These are phyloP conservation scores for Chloropsis hardwickii DNA, from an alignment of 2,113 vertebrate species.

Conservation along the genomic window DNA sequence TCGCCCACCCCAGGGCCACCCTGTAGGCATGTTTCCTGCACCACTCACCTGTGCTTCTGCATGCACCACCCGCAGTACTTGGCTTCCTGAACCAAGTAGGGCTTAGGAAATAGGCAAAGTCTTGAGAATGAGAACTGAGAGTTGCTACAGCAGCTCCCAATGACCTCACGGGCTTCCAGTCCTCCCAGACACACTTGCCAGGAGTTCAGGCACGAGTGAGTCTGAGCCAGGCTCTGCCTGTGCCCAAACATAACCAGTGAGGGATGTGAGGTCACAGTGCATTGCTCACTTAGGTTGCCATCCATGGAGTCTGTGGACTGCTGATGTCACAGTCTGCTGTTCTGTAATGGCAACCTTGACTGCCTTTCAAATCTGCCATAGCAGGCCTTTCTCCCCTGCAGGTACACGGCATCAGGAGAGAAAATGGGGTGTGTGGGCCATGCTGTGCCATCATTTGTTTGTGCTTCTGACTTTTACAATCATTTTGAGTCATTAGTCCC, in stretches of 20 bases:
- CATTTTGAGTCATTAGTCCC: not conserved
- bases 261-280: not conserved
- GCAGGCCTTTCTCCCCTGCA: not conserved
- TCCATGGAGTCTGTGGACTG: not conserved
- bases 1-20: rapidly evolving
- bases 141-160: not conserved
- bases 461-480: not conserved
- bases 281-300: not conserved
- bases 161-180: not conserved
- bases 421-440: not conserved
- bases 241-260: not conserved
- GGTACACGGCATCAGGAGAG: not conserved
- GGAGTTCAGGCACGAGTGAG: not conserved
- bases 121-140: not conserved
- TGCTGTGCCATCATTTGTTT: not conserved
- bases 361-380: not conserved
- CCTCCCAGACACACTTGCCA: not conserved
- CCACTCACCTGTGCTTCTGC: not conserved
- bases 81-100: not conserved
- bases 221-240: not conserved
- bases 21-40: too few species aligned
- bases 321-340: not conserved
- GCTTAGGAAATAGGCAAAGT: not conserved
- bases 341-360: not conserved
- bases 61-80: not conserved